Evolutionary conservation across 1,140 invertebrate genomes (phyloP).

Genomic region (Drosophila mayri): DNA sequence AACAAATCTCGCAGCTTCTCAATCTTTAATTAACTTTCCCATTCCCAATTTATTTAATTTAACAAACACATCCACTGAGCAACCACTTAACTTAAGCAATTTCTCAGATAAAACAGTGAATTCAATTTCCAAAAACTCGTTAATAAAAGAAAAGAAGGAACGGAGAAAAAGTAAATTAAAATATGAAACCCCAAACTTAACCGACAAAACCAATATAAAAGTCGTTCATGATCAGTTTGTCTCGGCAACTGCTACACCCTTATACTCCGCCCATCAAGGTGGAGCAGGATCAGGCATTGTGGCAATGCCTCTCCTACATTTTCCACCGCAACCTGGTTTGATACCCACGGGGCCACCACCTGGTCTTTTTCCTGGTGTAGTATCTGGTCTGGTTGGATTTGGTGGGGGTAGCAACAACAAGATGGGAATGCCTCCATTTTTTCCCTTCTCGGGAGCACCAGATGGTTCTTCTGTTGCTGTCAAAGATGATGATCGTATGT

Average conservation of each 20-base stretch:
- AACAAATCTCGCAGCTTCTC: slow-evolving; percentile 1
- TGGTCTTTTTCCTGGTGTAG: slow-evolving; percentile 84
- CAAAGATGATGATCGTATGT: slow-evolving; percentile 26
- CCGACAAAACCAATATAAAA: slow-evolving; percentile 5
- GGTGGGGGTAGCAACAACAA: slow-evolving; percentile 16
- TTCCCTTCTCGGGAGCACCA: slow-evolving; percentile 24
- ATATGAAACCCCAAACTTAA: slow-evolving; percentile 12
- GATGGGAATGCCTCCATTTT: slow-evolving; percentile 45
- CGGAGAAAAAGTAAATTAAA: slow-evolving; percentile 52
- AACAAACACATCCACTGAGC: slow-evolving; percentile 28
- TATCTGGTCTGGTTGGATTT: slow-evolving; percentile 45
- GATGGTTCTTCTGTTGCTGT: slow-evolving; percentile 3
- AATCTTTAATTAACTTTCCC: slow-evolving; percentile 4
- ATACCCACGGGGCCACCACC: slow-evolving; percentile 87
- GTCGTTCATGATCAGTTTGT: slow-evolving; percentile 9
- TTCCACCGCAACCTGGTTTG: slow-evolving; percentile 88
- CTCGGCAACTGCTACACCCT: not conserved
- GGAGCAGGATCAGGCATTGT: slow-evolving; percentile 36
- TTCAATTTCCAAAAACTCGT: slow-evolving; percentile 7
- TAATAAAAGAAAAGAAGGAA: slow-evolving; percentile 59
- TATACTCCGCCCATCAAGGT: slow-evolving; percentile 34
- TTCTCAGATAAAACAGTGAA: slow-evolving; percentile 1
- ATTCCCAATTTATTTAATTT: not conserved
- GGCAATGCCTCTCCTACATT: slow-evolving; percentile 64
- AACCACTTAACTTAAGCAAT: slow-evolving; percentile 57